Evolutionary conservation across 2,113 vertebrate species (phyloP).

Genomic region (Sclerurus mexicanus): DNA sequence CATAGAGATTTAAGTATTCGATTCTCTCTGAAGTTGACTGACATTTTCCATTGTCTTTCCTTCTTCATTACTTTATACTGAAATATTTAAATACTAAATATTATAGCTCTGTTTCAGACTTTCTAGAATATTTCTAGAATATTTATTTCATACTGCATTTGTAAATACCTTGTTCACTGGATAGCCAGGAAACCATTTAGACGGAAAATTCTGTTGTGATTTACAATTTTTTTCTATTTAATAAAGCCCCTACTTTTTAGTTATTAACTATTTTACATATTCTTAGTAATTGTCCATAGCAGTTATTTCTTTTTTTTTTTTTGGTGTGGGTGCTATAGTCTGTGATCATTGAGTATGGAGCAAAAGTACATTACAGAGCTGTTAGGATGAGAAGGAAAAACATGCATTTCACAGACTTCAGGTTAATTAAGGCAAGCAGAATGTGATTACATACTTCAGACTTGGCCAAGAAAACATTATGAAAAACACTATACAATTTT

Average conservation of each 20-base stretch:
- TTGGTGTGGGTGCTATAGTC: too few species aligned
- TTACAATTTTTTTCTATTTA: neutral
- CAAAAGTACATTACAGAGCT: neutral
- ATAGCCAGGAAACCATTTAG: neutral
- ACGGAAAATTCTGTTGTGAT: neutral
- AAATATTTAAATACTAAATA: neutral
- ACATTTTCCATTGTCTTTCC: neutral
- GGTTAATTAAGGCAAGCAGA: conserved; percentile 18
- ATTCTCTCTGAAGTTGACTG: neutral
- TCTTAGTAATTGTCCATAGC: neutral
- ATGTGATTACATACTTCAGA: neutral
- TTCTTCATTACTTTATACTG: neutral
- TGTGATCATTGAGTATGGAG: neutral
- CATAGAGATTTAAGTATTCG: rapidly evolving
- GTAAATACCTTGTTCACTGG: neutral
- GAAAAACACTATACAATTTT: neutral
- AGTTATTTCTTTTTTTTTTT: neutral
- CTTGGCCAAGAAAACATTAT: neutral
- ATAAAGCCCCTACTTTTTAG: neutral
- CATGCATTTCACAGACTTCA: neutral
- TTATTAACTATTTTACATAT: neutral
- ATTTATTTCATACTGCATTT: neutral
- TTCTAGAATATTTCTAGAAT: neutral
- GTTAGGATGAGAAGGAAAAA: neutral
- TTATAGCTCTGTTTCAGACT: neutral